Percentiles rank a stretch among this genome's conserved stretches.
These are phyloP conservation scores for Clistopyga incitator DNA, from an alignment of 2,888 invertebrate genomes.

Conservation along the genomic window DNA sequence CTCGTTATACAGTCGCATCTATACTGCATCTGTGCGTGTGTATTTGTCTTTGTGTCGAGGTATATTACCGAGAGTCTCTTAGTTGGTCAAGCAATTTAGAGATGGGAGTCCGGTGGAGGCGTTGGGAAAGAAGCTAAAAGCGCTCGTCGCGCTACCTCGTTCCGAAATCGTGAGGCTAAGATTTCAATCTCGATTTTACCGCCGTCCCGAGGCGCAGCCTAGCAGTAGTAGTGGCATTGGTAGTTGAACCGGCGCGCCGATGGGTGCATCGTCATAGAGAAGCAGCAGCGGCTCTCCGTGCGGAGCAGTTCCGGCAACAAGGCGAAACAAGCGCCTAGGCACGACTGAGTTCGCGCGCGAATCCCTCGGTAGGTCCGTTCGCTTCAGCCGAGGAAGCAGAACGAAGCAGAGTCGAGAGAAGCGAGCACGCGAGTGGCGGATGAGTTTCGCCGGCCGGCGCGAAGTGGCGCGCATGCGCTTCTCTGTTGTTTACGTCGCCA, in stretches of 20 bases:
- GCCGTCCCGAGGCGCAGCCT: background rate
- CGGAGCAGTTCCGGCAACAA: constrained; percentile 58
- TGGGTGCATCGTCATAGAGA: constrained; percentile 18
- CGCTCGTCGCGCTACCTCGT: background rate
- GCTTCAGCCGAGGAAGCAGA: constrained; percentile 56
- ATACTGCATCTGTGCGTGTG: background rate
- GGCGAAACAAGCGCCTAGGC: constrained; percentile 32
- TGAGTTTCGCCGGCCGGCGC: constrained; percentile 62
- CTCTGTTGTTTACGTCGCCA: constrained; percentile 81
- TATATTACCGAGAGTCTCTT: background rate
- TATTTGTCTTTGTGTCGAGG: background rate
- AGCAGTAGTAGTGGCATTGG: background rate
- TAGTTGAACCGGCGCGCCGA: background rate
- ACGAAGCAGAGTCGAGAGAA: constrained; percentile 52
- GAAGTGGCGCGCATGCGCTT: constrained; percentile 77
- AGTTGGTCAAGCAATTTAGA: constrained; percentile 27
- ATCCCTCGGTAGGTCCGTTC: constrained; percentile 17
- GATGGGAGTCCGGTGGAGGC: constrained; percentile 1
- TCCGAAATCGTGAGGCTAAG: constrained; percentile 32
- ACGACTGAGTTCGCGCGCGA: constrained; percentile 34
- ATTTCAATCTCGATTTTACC: constrained; percentile 34
- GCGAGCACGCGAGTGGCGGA: constrained; percentile 24
- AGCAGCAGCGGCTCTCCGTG: background rate
- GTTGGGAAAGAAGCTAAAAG: constrained; percentile 3
- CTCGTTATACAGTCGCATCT: constrained; percentile 13